Base-by-base conservation (phyloP, 2,797 vertebrate genomes). In the Ctenochaetus hawaiiensis region DNA sequence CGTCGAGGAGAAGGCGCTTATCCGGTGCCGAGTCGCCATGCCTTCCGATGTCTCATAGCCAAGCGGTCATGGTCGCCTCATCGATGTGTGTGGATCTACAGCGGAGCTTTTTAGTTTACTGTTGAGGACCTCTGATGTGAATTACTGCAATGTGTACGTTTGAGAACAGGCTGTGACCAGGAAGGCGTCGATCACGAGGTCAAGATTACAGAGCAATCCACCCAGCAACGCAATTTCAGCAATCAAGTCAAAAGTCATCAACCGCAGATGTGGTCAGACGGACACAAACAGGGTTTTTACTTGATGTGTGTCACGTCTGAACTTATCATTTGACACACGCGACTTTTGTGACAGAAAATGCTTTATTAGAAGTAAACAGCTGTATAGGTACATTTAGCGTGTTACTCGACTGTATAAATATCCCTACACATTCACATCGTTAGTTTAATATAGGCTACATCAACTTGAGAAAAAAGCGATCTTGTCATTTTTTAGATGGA, bases 11-110 rank as follows among this genome's bases (percentile, higher is more conserved):
- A 67, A 12, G 64, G 73, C 67, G 62, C 60, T 74, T 63, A 89
- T 62, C 80, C 78, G 68, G 75, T 79, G 51, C 76, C 89, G 34
- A 75, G 66, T 67, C 83, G 80, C 91, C 93, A 94, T 94, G 83
- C 63, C 75, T 77, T 59, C 61, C 10, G 67, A 14, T 82, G 45
- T 82, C 71, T 93, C 92, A 94, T 94, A 87, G 73, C 89, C 85
- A 1, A 9, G 4, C 8, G 17, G 18, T 14, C 86, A 67, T 81
- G 8, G 6, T 17, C 23, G 3, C 2, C 26, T 60, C 5, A 4
- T 16, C 6, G 22, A 13, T 23, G 60, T 48, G 37, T 26, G 22
- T 12, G 5, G 26, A 1, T 44, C 8, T 8, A 44, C 16, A 6
- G 41, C 0, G 14, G 4, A 8, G 10, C 1, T 7, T 2, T 17